Evolutionary conservation across 2,797 vertebrate species (phyloP).

Genomic region (Intellagama lesueurii): DNA sequence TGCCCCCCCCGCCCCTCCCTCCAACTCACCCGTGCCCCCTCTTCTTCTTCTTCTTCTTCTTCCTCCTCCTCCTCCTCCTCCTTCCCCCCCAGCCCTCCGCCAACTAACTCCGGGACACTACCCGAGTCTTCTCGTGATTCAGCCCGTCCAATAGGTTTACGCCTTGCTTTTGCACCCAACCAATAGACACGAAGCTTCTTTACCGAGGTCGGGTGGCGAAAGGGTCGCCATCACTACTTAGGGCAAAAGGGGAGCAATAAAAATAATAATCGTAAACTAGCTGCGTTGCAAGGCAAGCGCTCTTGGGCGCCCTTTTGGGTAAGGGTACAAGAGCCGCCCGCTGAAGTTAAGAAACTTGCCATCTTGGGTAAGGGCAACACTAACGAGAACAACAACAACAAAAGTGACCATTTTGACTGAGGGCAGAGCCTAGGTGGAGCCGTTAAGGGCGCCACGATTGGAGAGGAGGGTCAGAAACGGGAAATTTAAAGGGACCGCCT

Average conservation of each 20-base stretch:
- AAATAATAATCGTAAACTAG: too few relatives aligned
- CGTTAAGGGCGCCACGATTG: conserved; percentile 15
- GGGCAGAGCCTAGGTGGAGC: background rate
- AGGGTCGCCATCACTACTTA: background rate
- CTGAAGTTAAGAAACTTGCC: background rate
- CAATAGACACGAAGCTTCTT: background rate
- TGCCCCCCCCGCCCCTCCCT: background rate
- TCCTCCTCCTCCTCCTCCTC: background rate
- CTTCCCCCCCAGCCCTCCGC: background rate
- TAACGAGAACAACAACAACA: background rate
- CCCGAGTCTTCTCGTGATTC: background rate
- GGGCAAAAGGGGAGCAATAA: background rate
- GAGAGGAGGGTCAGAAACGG: background rate
- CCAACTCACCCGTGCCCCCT: background rate
- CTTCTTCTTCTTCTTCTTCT: too few relatives aligned
- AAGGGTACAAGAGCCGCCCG: background rate
- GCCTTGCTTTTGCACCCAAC: background rate
- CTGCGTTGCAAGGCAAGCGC: background rate
- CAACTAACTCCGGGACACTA: background rate
- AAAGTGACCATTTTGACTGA: conserved; percentile 26
- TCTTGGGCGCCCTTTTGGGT: background rate
- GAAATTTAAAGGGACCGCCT: background rate
- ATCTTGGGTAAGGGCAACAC: conserved; percentile 14
- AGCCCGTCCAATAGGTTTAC: background rate
- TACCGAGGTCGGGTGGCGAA: background rate